These are phyloP conservation scores for Lysandra coridon DNA, from an alignment of 2,888 invertebrate species.

Conservation along the genomic window DNA sequence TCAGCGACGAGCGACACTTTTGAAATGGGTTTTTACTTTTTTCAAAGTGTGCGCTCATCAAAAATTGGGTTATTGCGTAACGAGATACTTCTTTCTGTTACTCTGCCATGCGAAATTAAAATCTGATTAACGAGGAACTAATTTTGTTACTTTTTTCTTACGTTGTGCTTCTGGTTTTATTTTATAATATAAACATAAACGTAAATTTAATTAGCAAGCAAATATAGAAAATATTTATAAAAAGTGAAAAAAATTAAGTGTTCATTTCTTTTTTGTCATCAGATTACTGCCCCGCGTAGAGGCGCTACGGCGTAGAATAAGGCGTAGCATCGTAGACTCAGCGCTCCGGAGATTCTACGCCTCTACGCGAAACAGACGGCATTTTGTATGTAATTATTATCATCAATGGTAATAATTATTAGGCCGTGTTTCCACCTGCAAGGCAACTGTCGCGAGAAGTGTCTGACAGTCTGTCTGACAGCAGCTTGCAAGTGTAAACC, in stretches of 20 bases:
- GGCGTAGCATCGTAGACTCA: neutral
- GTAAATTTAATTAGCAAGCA: no score
- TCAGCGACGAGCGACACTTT: conserved; percentile 18
- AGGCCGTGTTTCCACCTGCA: no score
- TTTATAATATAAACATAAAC: no score
- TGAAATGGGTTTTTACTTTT: neutral
- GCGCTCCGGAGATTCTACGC: neutral
- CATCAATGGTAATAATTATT: no score
- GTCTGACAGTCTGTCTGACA: no score
- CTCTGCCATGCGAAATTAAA: neutral
- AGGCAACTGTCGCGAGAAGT: no score
- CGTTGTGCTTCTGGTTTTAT: neutral
- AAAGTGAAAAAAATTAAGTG: no score
- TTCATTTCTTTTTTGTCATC: neutral
- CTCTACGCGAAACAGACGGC: neutral
- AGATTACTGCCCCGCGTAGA: neutral
- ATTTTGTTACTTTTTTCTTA: neutral
- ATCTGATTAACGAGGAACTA: neutral
- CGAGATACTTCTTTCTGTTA: neutral
- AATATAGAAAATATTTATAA: no score
- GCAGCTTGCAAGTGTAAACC: no score
- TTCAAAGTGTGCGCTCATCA: neutral
- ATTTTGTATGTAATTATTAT: neutral
- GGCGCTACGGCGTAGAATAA: neutral
- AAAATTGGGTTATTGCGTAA: conserved; percentile 9